Evolutionary conservation across 2,888 invertebrate genomes (phyloP).

Genomic region (Clitarchus hookeri): DNA sequence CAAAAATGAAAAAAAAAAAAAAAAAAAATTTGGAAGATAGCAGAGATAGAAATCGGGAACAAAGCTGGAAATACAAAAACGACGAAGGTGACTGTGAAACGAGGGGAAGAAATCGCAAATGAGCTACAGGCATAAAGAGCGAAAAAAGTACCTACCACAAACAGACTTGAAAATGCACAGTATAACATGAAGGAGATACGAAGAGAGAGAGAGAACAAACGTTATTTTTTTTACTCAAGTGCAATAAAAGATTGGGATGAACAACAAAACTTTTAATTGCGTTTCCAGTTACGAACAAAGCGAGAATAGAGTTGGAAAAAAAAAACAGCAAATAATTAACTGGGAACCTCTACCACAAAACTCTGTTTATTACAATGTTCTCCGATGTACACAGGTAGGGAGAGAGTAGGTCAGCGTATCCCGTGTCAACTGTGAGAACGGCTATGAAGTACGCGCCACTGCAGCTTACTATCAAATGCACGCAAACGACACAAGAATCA

Average conservation of each 20-base stretch:
- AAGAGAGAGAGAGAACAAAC: neutral
- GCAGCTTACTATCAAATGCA: too few species aligned
- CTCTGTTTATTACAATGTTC: neutral
- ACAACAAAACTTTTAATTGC: neutral
- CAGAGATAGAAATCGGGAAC: too few species aligned
- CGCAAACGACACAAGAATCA: too few species aligned
- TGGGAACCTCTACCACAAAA: neutral
- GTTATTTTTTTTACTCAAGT: neutral
- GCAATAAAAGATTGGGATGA: slow-evolving; percentile 1
- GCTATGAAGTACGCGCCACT: too few species aligned
- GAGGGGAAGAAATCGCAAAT: neutral
- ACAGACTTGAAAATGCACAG: neutral
- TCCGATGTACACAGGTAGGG: neutral
- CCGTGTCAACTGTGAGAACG: too few species aligned
- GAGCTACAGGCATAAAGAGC: neutral
- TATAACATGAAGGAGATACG: neutral
- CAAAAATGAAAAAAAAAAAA: neutral
- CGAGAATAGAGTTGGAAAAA: neutral
- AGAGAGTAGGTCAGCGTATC: neutral
- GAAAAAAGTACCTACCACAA: neutral
- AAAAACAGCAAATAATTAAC: neutral
- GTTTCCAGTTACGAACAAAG: neutral
- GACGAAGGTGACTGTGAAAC: neutral
- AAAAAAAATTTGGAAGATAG: too few species aligned
- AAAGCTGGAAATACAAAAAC: too few species aligned